These are phyloP conservation scores for Heloderma charlesbogerti DNA, from an alignment of 2,113 vertebrate species.

Conservation along the genomic window DNA sequence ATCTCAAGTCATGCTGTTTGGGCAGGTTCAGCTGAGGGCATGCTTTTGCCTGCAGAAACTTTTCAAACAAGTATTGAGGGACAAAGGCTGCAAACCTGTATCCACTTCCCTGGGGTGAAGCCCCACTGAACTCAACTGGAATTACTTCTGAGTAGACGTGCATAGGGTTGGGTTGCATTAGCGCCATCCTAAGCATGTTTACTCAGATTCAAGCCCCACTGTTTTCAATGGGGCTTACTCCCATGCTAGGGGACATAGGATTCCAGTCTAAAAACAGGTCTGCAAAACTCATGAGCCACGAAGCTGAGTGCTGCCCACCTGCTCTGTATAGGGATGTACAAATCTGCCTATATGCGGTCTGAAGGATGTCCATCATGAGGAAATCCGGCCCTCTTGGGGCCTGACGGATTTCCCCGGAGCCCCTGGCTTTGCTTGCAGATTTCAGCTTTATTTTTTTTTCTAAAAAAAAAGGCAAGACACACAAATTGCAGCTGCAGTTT, in stretches of 20 bases:
- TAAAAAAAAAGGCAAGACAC: no score
- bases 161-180: neutral
- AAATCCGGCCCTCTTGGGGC: no score
- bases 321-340: no score
- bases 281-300: neutral
- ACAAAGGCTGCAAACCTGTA: neutral
- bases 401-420: no score
- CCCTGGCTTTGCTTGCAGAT: no score
- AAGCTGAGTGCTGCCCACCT: neutral
- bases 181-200: neutral
- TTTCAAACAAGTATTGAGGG: neutral
- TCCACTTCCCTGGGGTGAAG: neutral
- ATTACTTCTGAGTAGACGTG: neutral
- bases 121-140: neutral
- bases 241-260: neutral
- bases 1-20: neutral
- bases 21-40: slow-evolving; percentile 19
- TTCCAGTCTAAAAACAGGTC: neutral
- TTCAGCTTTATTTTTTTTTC: no score
- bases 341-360: no score
- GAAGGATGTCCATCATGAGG: no score
- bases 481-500: no score
- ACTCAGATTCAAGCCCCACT: neutral
- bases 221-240: neutral
- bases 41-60: neutral